Conservation (phyloP, 1,140 invertebrate genomes). For the Luehdorfia chinensis region DNA sequence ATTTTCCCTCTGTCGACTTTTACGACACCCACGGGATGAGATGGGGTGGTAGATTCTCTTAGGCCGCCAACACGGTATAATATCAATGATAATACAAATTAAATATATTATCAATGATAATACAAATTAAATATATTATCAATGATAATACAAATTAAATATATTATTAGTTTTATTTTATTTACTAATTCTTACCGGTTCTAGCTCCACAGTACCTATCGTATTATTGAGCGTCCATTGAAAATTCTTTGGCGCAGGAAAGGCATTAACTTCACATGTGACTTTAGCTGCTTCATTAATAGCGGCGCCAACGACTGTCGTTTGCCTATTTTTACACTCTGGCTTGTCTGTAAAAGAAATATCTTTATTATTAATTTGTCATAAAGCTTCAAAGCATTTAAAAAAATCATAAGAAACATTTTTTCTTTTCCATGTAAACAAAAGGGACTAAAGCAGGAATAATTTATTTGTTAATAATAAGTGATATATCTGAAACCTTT, state of each 20-base stretch:
- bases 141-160: too few relatives aligned
- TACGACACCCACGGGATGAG: too few relatives aligned
- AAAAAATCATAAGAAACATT: not conserved
- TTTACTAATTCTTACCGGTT: conserved; percentile 50
- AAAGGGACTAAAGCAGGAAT: not conserved
- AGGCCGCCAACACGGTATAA: too few relatives aligned
- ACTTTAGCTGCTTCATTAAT: conserved; percentile 88
- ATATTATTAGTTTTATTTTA: too few relatives aligned
- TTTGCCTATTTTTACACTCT: conserved; percentile 86
- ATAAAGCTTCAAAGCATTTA: not conserved
- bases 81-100: too few relatives aligned
- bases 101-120: too few relatives aligned
- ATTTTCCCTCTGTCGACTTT: too few relatives aligned
- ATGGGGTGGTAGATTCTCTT: too few relatives aligned
- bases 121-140: too few relatives aligned
- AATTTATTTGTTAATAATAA: too few relatives aligned
- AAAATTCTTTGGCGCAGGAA: conserved; percentile 90
- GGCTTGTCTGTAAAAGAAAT: conserved; percentile 84
- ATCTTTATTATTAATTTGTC: not conserved
- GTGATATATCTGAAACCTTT: too few relatives aligned
- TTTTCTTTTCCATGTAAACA: not conserved
- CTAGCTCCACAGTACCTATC: conserved; percentile 85
- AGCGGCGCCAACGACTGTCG: conserved; percentile 89
- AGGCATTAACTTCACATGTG: conserved; percentile 92
- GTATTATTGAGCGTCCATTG: conserved; percentile 96